Evolutionary conservation across 2,888 invertebrate genomes (phyloP).

Genomic region (Aleiodes testaceus): DNA sequence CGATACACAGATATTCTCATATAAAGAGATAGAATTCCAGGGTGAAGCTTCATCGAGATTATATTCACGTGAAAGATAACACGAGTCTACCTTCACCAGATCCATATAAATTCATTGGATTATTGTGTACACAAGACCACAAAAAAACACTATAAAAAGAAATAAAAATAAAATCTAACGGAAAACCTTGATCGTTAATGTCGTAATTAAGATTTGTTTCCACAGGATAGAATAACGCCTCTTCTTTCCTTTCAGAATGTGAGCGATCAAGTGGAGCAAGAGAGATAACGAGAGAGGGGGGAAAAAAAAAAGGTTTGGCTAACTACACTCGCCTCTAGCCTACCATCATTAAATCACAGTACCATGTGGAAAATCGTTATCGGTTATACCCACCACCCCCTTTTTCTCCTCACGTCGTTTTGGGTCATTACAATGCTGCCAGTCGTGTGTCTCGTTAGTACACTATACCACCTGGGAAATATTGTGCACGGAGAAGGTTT

Average conservation of each 20-base stretch:
- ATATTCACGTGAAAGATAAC: background rate
- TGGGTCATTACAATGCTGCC: conserved; percentile 30
- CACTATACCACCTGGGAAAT: conserved; percentile 24
- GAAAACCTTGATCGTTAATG: too few relatives aligned
- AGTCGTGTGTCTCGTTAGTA: conserved; percentile 34
- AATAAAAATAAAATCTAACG: too few relatives aligned
- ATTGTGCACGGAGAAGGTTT: conserved; percentile 8
- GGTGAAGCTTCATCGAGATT: background rate
- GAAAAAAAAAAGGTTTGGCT: too few relatives aligned
- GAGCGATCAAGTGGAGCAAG: background rate
- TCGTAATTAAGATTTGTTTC: too few relatives aligned
- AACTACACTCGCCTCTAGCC: too few relatives aligned
- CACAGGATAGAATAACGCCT: too few relatives aligned
- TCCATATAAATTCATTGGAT: conserved; percentile 16
- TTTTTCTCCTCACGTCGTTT: background rate
- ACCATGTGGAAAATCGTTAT: conserved; percentile 26
- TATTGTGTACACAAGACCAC: conserved; percentile 21
- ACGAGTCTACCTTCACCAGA: background rate
- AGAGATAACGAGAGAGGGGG: background rate
- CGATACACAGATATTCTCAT: too few relatives aligned
- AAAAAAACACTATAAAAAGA: background rate
- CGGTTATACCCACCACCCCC: conserved; percentile 2
- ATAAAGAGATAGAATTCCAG: too few relatives aligned
- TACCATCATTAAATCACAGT: conserved; percentile 28
- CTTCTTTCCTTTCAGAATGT: too few relatives aligned